A percentile compares a stretch with the other conserved stretches of the same genome.
These are phyloP conservation scores for Cheilosia variabilis DNA, from an alignment of 2,888 invertebrate species.

Conservation along the genomic window DNA sequence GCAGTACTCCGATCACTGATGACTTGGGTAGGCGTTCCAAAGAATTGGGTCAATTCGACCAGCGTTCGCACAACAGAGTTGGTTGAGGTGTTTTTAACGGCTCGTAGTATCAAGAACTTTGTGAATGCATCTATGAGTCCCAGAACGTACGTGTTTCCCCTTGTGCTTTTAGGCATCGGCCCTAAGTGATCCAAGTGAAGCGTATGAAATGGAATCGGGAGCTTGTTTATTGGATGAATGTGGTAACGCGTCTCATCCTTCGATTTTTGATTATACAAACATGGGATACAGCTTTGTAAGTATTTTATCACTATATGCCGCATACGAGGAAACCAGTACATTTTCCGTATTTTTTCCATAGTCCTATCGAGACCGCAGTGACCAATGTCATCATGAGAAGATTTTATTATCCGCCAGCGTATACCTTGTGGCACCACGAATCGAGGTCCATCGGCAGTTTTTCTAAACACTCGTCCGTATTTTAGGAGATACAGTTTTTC, in stretches of 20 bases:
- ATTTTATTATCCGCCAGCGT: not conserved
- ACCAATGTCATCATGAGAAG: not conserved
- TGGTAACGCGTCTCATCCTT: not conserved
- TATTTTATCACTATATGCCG: not conserved
- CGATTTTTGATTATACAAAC: not conserved
- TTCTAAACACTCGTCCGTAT: not conserved
- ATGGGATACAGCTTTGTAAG: not conserved
- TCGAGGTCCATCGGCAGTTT: too few relatives aligned
- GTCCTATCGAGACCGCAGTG: too few relatives aligned
- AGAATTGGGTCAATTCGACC: too few relatives aligned
- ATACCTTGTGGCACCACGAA: not conserved
- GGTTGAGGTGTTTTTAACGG: too few relatives aligned
- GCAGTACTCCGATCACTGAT: too few relatives aligned
- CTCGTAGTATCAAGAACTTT: too few relatives aligned
- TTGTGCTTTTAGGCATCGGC: slow-evolving; percentile 1
- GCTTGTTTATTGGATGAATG: not conserved
- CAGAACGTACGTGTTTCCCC: slow-evolving; percentile 7
- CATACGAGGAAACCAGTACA: not conserved
- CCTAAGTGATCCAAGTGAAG: slow-evolving; percentile 21
- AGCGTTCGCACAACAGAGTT: too few relatives aligned
- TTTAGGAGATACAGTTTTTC: not conserved
- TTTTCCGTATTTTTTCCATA: not conserved
- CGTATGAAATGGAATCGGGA: not conserved
- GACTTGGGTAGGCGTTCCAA: too few relatives aligned
- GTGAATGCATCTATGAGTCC: too few relatives aligned